Base-by-base conservation (phyloP, 2,113 vertebrate genomes). In the Gymnocephalus cernua region DNA sequence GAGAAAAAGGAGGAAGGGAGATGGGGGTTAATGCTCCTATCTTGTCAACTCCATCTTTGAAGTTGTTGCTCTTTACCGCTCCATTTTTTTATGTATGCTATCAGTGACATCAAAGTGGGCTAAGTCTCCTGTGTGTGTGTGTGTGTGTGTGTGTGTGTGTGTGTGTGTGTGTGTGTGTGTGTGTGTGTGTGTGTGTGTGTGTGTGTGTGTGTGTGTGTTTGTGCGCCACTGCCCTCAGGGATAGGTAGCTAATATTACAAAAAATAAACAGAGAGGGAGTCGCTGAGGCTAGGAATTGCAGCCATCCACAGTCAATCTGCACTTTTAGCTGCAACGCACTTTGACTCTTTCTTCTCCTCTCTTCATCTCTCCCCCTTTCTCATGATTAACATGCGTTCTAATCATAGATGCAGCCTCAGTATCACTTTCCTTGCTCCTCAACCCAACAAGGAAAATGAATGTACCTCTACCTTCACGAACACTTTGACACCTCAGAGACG, bases 31-130 rank as follows among this genome's bases (percentile, higher is more conserved):
- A 94, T 92, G 89, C 86, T 85, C 59, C 90, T 92, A 95, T 93
- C 94, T 93, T 91, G 90, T 93, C 92, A 95, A 90, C 88, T 89
- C 54, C 45, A 89, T 92, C 94, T 95, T 95, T 95, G 93, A 96
- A 94, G 94, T 89, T 87, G 85, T 83, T 88, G 86, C 91, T 92
- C 87, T 90, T 90, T 87, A 83, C 73, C 5, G 51, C 79, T 84
- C 38, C 51, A 64, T 82, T 86, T 89, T 86, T 88, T 83, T 82
- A 80, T 64, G 61, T 58, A 85, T 72, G 83, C 77, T 92, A 95
- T 95, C 92, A 80, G 90, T 92, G 85, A 91, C 91, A 95, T 96
- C 94, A 95, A 95, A 95, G 92, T 88, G 66, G 87, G 88, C 59
- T 67, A 88, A 66, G 69, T 84, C 80, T 93, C 68, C 23, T n/a